These are phyloP conservation scores for Drosophila pandora DNA, from an alignment of 1,140 invertebrate genomes.

Conservation along the genomic window DNA sequence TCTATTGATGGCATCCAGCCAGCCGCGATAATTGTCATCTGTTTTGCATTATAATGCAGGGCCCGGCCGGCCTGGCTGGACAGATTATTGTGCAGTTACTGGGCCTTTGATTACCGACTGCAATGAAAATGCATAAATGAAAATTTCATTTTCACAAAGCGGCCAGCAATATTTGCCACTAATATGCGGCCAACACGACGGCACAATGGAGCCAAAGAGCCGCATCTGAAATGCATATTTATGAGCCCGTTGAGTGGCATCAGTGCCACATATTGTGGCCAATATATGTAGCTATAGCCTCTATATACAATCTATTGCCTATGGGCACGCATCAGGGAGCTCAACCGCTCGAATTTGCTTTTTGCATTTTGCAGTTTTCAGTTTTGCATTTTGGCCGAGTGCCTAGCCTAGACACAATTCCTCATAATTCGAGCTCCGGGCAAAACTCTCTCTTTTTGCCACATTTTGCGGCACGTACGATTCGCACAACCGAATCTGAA, in stretches of 20 bases:
- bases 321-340: conserved; percentile 28
- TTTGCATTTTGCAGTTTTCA: conserved; percentile 42
- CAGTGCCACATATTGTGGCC: conserved; percentile 11
- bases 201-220: conserved; percentile 50
- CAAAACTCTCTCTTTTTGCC: conserved; percentile 55
- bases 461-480: conserved; percentile 68
- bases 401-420: conserved; percentile 71
- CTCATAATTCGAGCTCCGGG: conserved; percentile 67
- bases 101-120: conserved; percentile 30
- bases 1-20: conserved; percentile 13
- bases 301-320: neutral
- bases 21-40: conserved; percentile 51
- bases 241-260: conserved; percentile 44
- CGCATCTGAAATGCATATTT: conserved; percentile 71
- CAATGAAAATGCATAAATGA: conserved; percentile 39
- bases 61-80: conserved; percentile 1
- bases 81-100: conserved; percentile 46
- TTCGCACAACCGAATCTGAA: conserved; percentile 57
- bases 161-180: conserved; percentile 73
- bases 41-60: conserved; percentile 56
- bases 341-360: conserved; percentile 8
- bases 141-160: conserved; percentile 61
- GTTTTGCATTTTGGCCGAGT: conserved; percentile 74
- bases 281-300: neutral
- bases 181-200: conserved; percentile 59